Evolutionary conservation across 1,140 invertebrate species (phyloP).

Genomic region (Theocolax elegans): DNA sequence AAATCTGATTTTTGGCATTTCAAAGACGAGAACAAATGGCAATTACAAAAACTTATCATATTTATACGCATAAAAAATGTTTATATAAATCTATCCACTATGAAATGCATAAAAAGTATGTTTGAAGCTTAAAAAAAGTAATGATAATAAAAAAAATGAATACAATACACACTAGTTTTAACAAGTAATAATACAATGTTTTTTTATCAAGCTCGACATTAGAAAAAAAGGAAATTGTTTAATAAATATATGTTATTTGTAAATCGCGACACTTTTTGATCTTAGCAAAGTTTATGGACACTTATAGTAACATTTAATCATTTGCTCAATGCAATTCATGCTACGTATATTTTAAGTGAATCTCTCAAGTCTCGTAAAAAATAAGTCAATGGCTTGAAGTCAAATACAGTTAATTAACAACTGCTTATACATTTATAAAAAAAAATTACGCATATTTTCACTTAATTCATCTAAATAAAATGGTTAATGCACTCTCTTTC

Average conservation of each 20-base stretch:
- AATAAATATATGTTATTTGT: slow-evolving; percentile 30
- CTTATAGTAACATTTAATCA: slow-evolving; percentile 36
- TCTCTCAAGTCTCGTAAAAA: slow-evolving; percentile 25
- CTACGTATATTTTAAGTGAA: slow-evolving; percentile 29
- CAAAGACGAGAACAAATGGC: slow-evolving; percentile 5
- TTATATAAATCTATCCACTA: slow-evolving; percentile 12
- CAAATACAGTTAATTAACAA: slow-evolving; percentile 10
- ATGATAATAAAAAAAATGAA: slow-evolving; percentile 29
- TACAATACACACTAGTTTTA: slow-evolving; percentile 17
- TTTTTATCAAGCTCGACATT: neutral
- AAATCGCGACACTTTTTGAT: slow-evolving; percentile 38
- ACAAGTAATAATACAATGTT: slow-evolving; percentile 31
- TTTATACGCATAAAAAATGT: no score
- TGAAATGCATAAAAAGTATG: slow-evolving; percentile 15
- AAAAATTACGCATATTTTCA: slow-evolving; percentile 10
- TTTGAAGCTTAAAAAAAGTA: slow-evolving; percentile 29
- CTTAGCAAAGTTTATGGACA: slow-evolving; percentile 35
- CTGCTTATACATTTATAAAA: slow-evolving; percentile 17
- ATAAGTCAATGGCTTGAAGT: slow-evolving; percentile 31
- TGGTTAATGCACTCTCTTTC: slow-evolving; percentile 13
- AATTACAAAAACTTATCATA: slow-evolving; percentile 28
- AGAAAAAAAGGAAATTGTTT: slow-evolving; percentile 29
- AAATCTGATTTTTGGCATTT: slow-evolving; percentile 33
- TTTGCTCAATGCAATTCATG: slow-evolving; percentile 36
- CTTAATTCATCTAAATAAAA: slow-evolving; percentile 11